Conservation (phyloP, 2,888 invertebrate species). For the Chrysodeixis includens region DNA sequence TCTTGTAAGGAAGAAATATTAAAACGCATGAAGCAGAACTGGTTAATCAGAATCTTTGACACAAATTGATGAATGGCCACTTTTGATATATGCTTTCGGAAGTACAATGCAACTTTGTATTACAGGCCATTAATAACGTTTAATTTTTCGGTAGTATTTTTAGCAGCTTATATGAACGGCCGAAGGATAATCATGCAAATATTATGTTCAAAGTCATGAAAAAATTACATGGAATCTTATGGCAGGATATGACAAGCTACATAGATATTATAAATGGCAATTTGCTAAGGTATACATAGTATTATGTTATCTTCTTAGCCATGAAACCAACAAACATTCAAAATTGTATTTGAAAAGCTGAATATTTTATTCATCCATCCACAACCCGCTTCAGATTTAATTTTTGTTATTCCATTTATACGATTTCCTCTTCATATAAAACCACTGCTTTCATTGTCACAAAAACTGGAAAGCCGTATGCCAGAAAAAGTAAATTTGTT, state of each 20-base stretch:
- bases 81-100: background rate
- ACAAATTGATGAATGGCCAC: conserved; percentile 1
- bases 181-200: background rate
- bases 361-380: background rate
- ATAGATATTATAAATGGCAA: background rate
- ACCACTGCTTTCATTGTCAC: background rate
- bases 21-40: background rate
- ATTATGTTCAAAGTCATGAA: background rate
- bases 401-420: background rate
- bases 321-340: background rate
- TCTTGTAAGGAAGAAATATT: conserved; percentile 2
- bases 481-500: background rate
- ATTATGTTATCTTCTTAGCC: background rate
- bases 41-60: background rate
- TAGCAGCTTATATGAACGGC: background rate
- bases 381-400: background rate
- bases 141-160: background rate
- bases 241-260: background rate
- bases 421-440: background rate
- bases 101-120: background rate
- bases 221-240: background rate
- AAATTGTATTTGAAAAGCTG: background rate
- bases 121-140: background rate
- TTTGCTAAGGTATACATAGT: too few species aligned
- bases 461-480: background rate